Evolutionary conservation across 2,113 vertebrate species (phyloP).

Genomic region (Brachyhypopomus gauderio): DNA sequence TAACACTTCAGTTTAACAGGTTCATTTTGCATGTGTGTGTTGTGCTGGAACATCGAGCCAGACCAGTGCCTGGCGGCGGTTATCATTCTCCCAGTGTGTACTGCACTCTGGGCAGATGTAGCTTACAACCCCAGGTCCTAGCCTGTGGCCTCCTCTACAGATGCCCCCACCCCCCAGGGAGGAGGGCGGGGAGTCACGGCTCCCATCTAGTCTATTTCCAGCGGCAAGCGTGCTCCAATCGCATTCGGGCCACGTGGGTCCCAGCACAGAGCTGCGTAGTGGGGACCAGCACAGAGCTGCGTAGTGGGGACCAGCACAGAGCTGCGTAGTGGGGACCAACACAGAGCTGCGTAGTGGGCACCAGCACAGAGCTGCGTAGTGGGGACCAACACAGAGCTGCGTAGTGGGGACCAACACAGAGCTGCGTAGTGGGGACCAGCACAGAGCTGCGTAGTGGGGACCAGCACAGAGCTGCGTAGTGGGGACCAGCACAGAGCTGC

Average conservation of each 20-base stretch:
- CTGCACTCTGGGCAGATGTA: neutral
- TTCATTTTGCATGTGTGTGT: too few species aligned
- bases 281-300: constrained; percentile 26
- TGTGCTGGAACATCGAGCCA: too few species aligned
- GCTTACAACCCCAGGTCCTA: neutral
- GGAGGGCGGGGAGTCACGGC: too few species aligned
- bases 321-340: too few species aligned
- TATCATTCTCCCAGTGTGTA: neutral
- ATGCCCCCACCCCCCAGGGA: neutral
- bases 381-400: too few species aligned
- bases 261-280: constrained; percentile 30
- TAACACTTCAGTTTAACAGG: neutral
- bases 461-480: constrained; percentile 30
- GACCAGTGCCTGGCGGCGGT: neutral
- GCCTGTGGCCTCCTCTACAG: neutral
- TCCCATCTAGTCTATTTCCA: neutral
- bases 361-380: too few species aligned
- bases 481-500: constrained; percentile 26
- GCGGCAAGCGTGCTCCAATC: neutral
- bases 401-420: too few species aligned
- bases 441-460: constrained; percentile 38
- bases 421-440: too few species aligned
- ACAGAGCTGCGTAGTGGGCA: too few species aligned
- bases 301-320: too few species aligned
- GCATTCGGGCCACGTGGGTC: constrained; percentile 59